These are phyloP conservation scores for Lordiphosa clarofinis DNA, from an alignment of 1,140 invertebrate genomes.

Conservation along the genomic window DNA sequence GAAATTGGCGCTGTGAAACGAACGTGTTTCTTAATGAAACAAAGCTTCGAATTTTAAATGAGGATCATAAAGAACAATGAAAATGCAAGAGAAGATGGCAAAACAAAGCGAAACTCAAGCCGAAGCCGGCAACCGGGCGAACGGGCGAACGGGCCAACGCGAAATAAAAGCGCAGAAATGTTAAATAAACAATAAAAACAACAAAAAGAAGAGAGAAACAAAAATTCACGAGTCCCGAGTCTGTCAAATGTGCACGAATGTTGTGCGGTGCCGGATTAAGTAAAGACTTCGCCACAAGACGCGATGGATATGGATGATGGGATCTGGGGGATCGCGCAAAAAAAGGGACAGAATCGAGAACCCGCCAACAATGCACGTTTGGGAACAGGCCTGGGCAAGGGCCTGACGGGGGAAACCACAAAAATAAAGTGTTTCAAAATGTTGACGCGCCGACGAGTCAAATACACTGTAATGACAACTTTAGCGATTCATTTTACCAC, in stretches of 20 bases:
- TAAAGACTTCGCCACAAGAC: slow-evolving; percentile 14
- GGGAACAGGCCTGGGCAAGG: no score
- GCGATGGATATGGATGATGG: slow-evolving; percentile 34
- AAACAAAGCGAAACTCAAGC: slow-evolving; percentile 53
- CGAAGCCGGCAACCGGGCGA: slow-evolving; percentile 38
- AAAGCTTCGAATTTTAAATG: slow-evolving; percentile 76
- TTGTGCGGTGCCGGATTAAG: slow-evolving; percentile 7
- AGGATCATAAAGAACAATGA: slow-evolving; percentile 76
- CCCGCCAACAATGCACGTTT: no score
- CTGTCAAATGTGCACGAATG: slow-evolving; percentile 45
- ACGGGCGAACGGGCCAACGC: slow-evolving; percentile 26
- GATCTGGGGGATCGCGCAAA: slow-evolving; percentile 1
- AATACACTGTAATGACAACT: no score
- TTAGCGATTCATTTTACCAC: no score
- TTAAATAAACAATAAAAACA: slow-evolving; percentile 69
- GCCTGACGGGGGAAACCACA: no score
- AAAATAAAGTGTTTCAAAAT: no score
- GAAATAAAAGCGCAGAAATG: slow-evolving; percentile 64
- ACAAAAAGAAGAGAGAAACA: slow-evolving; percentile 1
- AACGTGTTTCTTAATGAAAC: slow-evolving; percentile 78
- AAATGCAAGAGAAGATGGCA: slow-evolving; percentile 52
- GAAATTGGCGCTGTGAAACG: slow-evolving; percentile 61
- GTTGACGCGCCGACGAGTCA: no score
- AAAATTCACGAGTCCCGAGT: slow-evolving; percentile 17
- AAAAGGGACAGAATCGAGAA: neutral